Base-by-base conservation (phyloP, 1,140 invertebrate species). In the Neoseiulus cucumeris region DNA sequence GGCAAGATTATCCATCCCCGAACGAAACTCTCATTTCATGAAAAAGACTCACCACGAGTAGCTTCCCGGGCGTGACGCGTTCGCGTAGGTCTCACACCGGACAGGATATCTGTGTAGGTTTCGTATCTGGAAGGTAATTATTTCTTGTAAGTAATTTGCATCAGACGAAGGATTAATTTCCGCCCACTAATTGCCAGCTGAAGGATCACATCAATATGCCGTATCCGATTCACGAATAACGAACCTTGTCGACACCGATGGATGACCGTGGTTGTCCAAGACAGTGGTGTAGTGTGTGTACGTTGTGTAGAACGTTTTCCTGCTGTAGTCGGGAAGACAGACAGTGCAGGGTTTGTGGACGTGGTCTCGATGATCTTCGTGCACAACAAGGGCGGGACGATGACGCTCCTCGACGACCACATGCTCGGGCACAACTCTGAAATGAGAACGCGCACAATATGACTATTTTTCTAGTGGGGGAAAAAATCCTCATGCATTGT, bases 201-300 rank as follows among this genome's bases (percentile, higher is more conserved):
- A 22, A 44, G 12, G 42, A 44, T 12, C 42, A 14, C 17, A 5
- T 47, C 14, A 6, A 6, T 47, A 6, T 28, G 18, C 14, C 5
- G 45, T 28, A 47, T 47, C 45, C 14, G 18, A 22, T 47, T 17
- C 25, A 22, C 18, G 14, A 17, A 18, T 25, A 20, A 20, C 22
- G 14, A 18, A 59, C 51, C 51, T 59, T 20, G 51, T 59, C 51
- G 51, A 59, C 17, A 59, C 51, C 12, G 51, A 59, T 29, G 51
- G 51, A 59, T 59, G 51, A 29, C 51, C 51, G 51, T 59, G 51
- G 12, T 59, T 59, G 22, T 59, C 51, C 22, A 65, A n/a, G 28
- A 51, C 44, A 6, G 65, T 66, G 9, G 65, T 44, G 25, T 64
- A 66, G 20, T 44, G 44, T 4, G 65, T 66, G 42, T 66, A 55